Base-by-base conservation (phyloP, 2,888 invertebrate genomes). In the Eurytoma californica region DNA sequence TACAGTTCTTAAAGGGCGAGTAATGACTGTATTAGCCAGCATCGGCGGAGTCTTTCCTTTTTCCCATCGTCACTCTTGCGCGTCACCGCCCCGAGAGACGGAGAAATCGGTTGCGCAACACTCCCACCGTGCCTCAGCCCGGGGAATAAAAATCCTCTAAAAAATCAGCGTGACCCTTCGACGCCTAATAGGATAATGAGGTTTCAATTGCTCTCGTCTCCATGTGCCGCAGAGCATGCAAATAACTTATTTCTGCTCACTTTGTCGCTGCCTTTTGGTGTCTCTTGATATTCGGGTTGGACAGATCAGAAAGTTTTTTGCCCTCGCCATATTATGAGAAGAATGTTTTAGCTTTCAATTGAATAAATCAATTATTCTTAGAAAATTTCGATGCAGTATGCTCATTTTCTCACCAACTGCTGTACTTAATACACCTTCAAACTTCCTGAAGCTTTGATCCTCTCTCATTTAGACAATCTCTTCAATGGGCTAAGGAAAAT, bases 401-500 rank as follows among this genome's bases (percentile, higher is more conserved):
- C n/a, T n/a, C n/a, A n/a, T n/a, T n/a, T n/a, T n/a, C 24, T 24
- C 24, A 24, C 24, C 1, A 24, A 2, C 24, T 24, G 2, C 24
- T 1, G 24, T 24, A 24, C 24, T 24, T 24, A 24, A 24, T 2
- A 24, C 2, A 24, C 24, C 24, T 24, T 1, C 24, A 24, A 24
- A 24, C 24, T 24, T 24, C 2, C 1, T 24, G 2, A 24, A 24
- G 24, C 24, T 24, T 2, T 24, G 51, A 75, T 68, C 68, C 68
- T 72, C 53, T 72, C 47, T 60, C 69, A 79, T 74, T 79, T 74
- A 66, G 13, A 55, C 30, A 69, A 76, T 69, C 76, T 63, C 72
- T 24, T 28, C 72, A 67, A 20, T 57, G 53, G 65, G 60, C 60
- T 70, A 39, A 70, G 70, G 63, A 69, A 69, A 74, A 65, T 66